These are phyloP conservation scores for Mesorhabditis sp. DNA, from an alignment of 2,888 invertebrate genomes.

Conservation along the genomic window DNA sequence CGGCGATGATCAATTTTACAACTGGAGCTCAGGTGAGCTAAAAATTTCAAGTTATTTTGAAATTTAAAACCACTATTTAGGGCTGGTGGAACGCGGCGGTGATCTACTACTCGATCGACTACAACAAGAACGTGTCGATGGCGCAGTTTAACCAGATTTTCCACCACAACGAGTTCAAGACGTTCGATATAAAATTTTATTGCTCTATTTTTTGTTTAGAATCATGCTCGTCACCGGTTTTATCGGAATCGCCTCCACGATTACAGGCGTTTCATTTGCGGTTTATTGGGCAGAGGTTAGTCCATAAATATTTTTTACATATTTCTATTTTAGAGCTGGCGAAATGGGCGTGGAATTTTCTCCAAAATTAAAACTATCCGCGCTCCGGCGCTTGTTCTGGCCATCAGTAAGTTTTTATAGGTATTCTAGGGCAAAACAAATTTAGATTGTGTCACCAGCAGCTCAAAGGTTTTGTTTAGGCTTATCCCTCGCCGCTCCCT, in stretches of 20 bases:
- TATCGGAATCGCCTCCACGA: neutral
- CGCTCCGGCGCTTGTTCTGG: slow-evolving; percentile 1
- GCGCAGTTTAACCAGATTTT: neutral
- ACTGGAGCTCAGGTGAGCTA: slow-evolving; percentile 1
- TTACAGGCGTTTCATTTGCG: neutral
- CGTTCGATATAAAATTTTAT: neutral
- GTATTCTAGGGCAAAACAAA: neutral
- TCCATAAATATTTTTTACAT: neutral
- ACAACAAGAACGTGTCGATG: neutral
- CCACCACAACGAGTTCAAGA: slow-evolving; percentile 4
- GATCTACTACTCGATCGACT: slow-evolving; percentile 1
- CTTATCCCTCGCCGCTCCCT: neutral
- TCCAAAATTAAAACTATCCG: neutral
- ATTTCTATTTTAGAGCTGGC: neutral
- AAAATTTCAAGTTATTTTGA: neutral
- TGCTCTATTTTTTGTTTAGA: neutral
- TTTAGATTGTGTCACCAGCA: neutral
- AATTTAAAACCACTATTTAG: slow-evolving; percentile 1
- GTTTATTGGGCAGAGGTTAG: neutral
- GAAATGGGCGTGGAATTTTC: neutral
- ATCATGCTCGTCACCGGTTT: neutral
- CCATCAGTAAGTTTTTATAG: neutral
- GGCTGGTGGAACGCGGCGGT: slow-evolving; percentile 5
- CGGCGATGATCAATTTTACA: neutral
- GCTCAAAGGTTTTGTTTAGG: neutral